Base-by-base conservation (phyloP, 2,888 invertebrate species). In the Toxonevra muliebris region DNA sequence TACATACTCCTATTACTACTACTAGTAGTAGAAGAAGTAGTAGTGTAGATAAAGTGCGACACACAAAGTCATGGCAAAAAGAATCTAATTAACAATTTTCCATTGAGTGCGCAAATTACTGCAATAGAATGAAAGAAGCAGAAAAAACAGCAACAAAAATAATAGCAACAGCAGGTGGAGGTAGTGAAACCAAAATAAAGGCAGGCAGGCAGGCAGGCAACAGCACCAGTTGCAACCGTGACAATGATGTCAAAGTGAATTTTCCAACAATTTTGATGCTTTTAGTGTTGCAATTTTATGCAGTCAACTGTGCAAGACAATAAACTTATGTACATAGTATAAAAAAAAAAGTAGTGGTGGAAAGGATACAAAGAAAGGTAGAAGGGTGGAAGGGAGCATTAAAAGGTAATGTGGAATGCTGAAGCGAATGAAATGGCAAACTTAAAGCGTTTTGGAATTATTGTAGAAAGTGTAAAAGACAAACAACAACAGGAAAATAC, bases 51-150 rank as follows among this genome's bases (percentile, higher is more conserved):
- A 30, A 30, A 30, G 30, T 30, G 30, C 30, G 30, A 7, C 30
- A 30, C 30, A 76, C 74, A 76, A 79, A 79, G 81, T 80, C 80
- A 79, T 76, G 77, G 76, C 80, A 76, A 79, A 79, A 80, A 79
- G 81, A 84, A 83, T 83, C 83, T 85, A 83, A 84, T 84, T 85
- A 84, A 84, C 84, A 85, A 83, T 84, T 84, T 83, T 84, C 80
- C 82, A 84, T 82, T 84, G 82, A 84, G 82, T 82, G 82, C 30
- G 30, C 30, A 30, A 30, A 30, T 30, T 30, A 30, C 2, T 30
- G 30, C 30, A 30, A 30, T 30, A 7, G 30, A 4, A 30, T 30
- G 30, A 7, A 68, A 68, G 66, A 60, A 65, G 40, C 43, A 61
- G 61, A 12, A 53, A 40, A 41, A 20, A 15, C 20, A 48, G 43